Evolutionary conservation across 2,888 invertebrate species (phyloP), one percentile per base, ranked within the genome.

Genomic region (Patella depressa): DNA sequence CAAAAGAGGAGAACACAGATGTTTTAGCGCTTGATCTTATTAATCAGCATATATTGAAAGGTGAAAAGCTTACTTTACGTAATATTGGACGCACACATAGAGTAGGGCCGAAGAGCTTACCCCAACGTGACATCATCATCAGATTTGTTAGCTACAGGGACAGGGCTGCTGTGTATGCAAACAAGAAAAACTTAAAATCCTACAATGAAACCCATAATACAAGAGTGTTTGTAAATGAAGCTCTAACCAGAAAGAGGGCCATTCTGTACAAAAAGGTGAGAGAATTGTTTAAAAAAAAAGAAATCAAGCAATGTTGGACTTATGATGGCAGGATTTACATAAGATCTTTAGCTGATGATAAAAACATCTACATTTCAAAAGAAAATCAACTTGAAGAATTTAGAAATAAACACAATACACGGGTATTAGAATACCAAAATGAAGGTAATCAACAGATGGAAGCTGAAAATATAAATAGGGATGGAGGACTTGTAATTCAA

Each of bases 41-140:
- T 12, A 59, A 59, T 19, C 17, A 59, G 3, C 17, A 59, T n/a
- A 19, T 59, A 19, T 14, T 59, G 19, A 59, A 59, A n/a, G n/a
- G 59, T 14, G 59, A 59, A n/a, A 59, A 14, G 59, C 17, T 59
- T 15, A 59, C 59, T 59, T 14, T 59, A 59, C 17, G 59, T 17
- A 19, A 59, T 19, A 59, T 59, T n/a, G 59, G 59, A n/a, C 59
- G 17, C 59, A 59, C 59, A n/a, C 59, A 59, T 59, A 59, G 59
- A 19, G 59, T 59, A 5, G 59, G 59, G 17, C 59, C 59, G 17
- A 59, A 17, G 19, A n/a, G n/a, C 19, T 7, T n/a, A n/a, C n/a
- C n/a, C 9, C 19, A 19, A n/a, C 59, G 59, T 17, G 55, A 55
- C 55, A 55, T 55, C 12, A 55, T 55, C 55, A 55, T 55, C 17